Base-by-base conservation (phyloP, 2,888 invertebrate species). In the Tiphia femorata region DNA sequence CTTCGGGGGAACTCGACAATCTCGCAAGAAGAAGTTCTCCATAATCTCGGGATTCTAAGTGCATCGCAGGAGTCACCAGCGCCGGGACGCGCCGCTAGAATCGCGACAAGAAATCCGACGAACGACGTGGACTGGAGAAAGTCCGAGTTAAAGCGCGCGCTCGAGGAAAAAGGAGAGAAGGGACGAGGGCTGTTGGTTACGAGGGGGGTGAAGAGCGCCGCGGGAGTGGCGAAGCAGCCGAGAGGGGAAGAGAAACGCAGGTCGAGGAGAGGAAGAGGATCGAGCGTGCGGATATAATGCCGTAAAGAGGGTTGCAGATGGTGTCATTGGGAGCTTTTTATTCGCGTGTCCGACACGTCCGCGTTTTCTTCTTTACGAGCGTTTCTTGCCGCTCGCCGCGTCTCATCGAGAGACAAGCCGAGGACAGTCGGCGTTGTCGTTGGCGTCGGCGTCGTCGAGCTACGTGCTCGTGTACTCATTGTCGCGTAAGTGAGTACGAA, bases 241-340 rank as follows among this genome's bases (percentile, higher is more conserved):
- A 49, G 46, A 52, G 19, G 16, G 41, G 42, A 29, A 23, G 12
- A 8, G 33, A 6, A 2, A 14, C 21, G 40, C 48, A 58, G 44
- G 16, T 44, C 43, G 21, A 33, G 25, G 25, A n/a, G 20, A 12
- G 6, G 41, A 52, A 58, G 41, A 33, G 37, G 52, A 44, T 42
- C 49, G 47, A 53, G 52, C 49, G 52, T 33, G 48, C 21, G 21
- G 64, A 58, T 62, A 64, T 63, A 69, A 62, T 62, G 65, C 60
- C 62, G 63, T 72, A 68, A 75, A 77, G 75, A 64, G 70, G 61
- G 57, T 70, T 69, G 71, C 61, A 59, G 71, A 74, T 71, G 58
- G 70, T 64, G 62, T 72, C 71, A 69, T 72, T 64, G 70, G 61
- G 64, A 67, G 54, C 59, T 69, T 76, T 76, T 71, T 73, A 69